Evolutionary conservation across 2,888 invertebrate genomes (phyloP).

Genomic region (Norana najaformis): DNA sequence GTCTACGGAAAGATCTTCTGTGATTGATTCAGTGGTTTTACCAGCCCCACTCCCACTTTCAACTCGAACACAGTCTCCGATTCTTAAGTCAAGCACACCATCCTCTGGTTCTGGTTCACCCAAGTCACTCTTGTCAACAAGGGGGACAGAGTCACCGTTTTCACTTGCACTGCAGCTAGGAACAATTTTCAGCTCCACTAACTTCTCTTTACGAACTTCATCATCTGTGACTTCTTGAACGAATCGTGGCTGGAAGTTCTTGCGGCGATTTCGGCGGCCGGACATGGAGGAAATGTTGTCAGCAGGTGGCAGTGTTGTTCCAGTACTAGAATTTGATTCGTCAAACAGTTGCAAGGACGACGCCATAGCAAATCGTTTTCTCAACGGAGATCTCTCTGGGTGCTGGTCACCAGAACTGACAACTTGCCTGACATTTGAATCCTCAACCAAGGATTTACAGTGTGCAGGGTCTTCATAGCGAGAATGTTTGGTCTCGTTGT

Average conservation of each 20-base stretch:
- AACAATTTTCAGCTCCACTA: not conserved
- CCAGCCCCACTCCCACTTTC: not conserved
- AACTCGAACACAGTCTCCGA: not conserved
- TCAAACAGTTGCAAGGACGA: not conserved
- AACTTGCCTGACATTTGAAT: not conserved
- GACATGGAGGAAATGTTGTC: not conserved
- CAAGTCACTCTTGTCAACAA: not conserved
- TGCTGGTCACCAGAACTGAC: not conserved
- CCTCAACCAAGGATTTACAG: not conserved
- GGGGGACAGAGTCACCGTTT: not conserved
- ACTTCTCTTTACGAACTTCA: not conserved
- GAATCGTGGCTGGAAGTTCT: slow-evolving; percentile 16
- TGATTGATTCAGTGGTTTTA: not conserved
- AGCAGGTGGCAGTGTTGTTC: not conserved
- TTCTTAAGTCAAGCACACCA: not conserved
- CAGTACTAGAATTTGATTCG: not conserved
- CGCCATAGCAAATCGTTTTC: not conserved
- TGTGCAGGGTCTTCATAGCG: not conserved
- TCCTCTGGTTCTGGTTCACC: not conserved
- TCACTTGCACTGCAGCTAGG: not conserved
- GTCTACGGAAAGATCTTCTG: not conserved
- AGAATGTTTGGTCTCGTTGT: not conserved
- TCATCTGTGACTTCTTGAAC: not conserved
- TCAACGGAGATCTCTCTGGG: not conserved
- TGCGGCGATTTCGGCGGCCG: not conserved